Evolutionary conservation across 2,113 vertebrate genomes (phyloP), one percentile per base, ranked within the genome.

Genomic region (Phrynosoma platyrhinos): DNA sequence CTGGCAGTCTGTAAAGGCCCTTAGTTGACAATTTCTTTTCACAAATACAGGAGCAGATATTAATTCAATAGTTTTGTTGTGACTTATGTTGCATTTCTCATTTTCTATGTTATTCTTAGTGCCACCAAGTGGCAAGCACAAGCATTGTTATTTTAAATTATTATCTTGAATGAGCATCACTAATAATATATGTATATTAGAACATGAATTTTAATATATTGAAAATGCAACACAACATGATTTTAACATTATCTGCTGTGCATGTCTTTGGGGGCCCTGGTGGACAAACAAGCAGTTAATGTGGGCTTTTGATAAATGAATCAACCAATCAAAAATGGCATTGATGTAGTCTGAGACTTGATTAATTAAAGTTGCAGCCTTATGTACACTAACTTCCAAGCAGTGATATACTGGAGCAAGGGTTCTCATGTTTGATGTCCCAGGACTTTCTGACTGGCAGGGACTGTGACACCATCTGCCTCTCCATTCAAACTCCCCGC

Each of bases 111-210:
- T 96, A 95, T 90, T 87, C 87, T 89, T 94, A 90, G 94, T 94
- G 97, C 96, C 96, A 96, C 93, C 97, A 95, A 93, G 96, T 81
- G 96, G 95, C 87, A 40, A 5, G 86, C 76, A 74, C 53, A 66
- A 79, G 91, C 5, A 87, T 18, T 7, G 0, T 40, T n/a, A 0
- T 52, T 77, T 84, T 16, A 30, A 0, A 1, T 0, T 0, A 69
- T 25, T 53, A 27, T 9, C 25, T 66, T 30, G 36, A 64, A 55
- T 79, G 30, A 14, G 3, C n/a, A n/a, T 47, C 40, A 52, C 66
- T n/a, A 36, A 36, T 69, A 52, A 30, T 27, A 53, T n/a, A 36
- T 52, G 9, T 75, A 68, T 68, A 58, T 58, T 58, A 58, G 3
- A 53, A 80, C 3, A 69, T 53, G 21, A 62, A 62, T 62, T 62